Evolutionary conservation across 2,888 invertebrate species (phyloP).

Genomic region (Lissocephala sabroskyi): DNA sequence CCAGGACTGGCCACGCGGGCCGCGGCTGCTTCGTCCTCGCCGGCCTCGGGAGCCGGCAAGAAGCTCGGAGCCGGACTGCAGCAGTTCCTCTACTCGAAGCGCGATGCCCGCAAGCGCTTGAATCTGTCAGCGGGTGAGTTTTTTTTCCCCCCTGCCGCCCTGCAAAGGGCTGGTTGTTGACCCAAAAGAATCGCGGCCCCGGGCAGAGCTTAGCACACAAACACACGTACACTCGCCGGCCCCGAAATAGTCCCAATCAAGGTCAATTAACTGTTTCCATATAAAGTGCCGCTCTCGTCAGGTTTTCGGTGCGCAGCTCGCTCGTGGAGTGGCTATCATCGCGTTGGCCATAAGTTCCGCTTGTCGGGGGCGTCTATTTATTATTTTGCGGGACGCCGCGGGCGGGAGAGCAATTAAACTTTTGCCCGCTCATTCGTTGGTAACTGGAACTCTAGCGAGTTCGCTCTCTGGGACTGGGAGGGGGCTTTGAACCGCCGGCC

Average conservation of each 20-base stretch:
- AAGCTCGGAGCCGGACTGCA: conserved; percentile 80
- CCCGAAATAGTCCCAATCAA: conserved; percentile 62
- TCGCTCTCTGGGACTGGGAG: neutral
- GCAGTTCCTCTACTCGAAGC: conserved; percentile 76
- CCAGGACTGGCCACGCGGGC: conserved; percentile 77
- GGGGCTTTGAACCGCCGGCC: conserved; percentile 49
- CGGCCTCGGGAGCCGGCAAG: conserved; percentile 76
- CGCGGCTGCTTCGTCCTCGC: conserved; percentile 47
- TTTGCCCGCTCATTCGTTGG: too few species aligned
- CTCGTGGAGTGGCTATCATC: conserved; percentile 4
- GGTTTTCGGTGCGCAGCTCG: conserved; percentile 15
- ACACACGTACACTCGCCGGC: conserved; percentile 9
- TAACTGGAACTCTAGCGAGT: conserved; percentile 22
- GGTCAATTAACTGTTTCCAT: conserved; percentile 70
- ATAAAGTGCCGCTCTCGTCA: conserved; percentile 35
- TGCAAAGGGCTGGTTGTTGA: too few species aligned
- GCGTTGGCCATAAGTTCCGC: conserved; percentile 41
- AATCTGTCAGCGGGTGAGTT: conserved; percentile 76
- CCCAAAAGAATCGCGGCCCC: too few species aligned
- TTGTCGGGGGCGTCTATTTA: conserved; percentile 47
- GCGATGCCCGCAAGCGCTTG: conserved; percentile 74
- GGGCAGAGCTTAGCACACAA: too few species aligned
- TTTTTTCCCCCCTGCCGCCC: too few species aligned
- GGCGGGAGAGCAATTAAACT: too few species aligned
- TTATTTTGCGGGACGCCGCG: too few species aligned